Base-by-base conservation (phyloP, 92 coral and sea anemone species). In the Palythoa grandis region DNA sequence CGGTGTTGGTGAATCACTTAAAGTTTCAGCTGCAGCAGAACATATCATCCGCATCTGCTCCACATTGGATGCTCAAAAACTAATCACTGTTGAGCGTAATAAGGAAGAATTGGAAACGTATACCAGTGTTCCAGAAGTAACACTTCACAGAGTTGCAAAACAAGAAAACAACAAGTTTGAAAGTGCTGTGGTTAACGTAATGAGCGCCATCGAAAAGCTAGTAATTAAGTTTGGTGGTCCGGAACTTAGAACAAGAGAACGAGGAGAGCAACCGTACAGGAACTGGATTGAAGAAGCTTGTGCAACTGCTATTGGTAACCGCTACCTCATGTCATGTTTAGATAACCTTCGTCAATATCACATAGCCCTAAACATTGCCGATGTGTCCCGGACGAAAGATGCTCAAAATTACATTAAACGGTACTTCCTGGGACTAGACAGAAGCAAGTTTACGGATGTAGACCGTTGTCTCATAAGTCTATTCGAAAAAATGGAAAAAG, bases 1-100 rank as follows among this genome's bases (percentile, higher is more conserved):
- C 10, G 99, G 99, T 40, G 92, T 95, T 68, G 99, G 99, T 0
- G 93, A 92, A 54, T 93, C 97, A 4, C 70, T 86, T 73, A 74
- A 84, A 11, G 40, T 68, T 25, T 68, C 47, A 39, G 91, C 89
- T 71, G 99, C 98, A 0, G 78, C 82, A 67, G 72, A 91, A 4
- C 95, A 94, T 70, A 90, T 96, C 40, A 74, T 96, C 79, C 82
- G 84, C 25, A 63, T 96, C 60, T 96, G 96, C 63, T 94, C 98
- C 3, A 94, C 91, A 72, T 70, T 96, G 54, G 96, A 96, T 82
- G 94, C 95, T 4, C 84, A 78, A 20, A 65, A 60, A 25, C 88
- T 94, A 7, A 87, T 92, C 37, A 94, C 92, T 14, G 98, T 94
- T 20, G 60, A 76, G 66, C 63, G 87, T 19, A 76, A 94, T 76